Evolutionary conservation across 2,113 vertebrate species (phyloP), one percentile per base, ranked within the genome.

Genomic region (Polyodon spathula): DNA sequence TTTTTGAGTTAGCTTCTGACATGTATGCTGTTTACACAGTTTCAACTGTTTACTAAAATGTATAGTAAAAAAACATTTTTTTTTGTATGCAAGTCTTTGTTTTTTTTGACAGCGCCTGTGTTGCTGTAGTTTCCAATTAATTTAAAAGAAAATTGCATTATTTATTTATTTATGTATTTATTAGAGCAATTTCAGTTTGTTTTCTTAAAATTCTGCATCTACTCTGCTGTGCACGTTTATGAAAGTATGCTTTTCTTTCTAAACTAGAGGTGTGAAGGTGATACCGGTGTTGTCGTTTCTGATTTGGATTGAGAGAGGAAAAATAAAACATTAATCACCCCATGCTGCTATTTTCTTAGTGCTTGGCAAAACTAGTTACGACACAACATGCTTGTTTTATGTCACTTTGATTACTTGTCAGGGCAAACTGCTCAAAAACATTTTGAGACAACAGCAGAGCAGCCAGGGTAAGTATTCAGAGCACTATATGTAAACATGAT

Each of bases 341-440:
- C 27, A 27, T 27, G 27, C 27, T 27, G 8, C 2, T 16, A 50
- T 50, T 50, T 50, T 50, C 48, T 50, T 11, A n/a, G 12, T 50
- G 48, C 12, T 6, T 50, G 48, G 66, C 55, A 70, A 67, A 65
- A 54, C 59, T n/a, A 44, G 39, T 60, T 56, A 16, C 40, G 65
- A 66, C 62, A 73, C 71, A 66, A 62, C 10, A 66, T 41, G 11
- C 37, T 59, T 69, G 73, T 79, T 79, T 77, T 65, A 40, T 69
- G 63, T 76, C 77, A 75, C 54, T 0, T 65, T 62, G 16, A 62
- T 71, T 77, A 74, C 70, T 70, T 81, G 73, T 71, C 74, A 74
- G 66, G 66, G 69, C 57, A 79, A 79, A 68, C 75, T 78, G 75
- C 60, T 69, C 59, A 60, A 14, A 17, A 67, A 53, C 66, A 63